Base-by-base conservation (phyloP, 1,140 invertebrate genomes). In the Chelonus insularis region DNA sequence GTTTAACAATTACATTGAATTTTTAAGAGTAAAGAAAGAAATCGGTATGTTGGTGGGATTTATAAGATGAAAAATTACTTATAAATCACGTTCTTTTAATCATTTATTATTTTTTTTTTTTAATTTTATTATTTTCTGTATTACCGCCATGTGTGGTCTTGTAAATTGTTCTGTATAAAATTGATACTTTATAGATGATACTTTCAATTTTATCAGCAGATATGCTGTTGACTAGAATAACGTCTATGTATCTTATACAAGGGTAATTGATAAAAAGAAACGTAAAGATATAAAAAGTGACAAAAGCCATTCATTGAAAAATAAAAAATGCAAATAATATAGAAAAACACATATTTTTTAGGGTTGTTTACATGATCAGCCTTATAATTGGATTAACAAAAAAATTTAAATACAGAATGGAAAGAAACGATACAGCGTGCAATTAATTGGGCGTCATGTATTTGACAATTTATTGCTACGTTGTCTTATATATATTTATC, bases 321-420 rank as follows among this genome's bases (percentile, higher is more conserved):
- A n/a, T 36, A 60, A 48, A 57, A 61, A 66, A 59, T 62, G 69
- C 70, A 72, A 72, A 72, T 75, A 69, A 75, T 73, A 79, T 78
- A 80, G 72, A 80, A 77, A 78, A 75, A 76, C 71, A 79, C 73
- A 81, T 81, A 80, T 81, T 81, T 81, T 81, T 79, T 81, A 80
- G 79, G 77, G 77, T 80, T 77, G 77, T 81, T 81, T 81, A 81
- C 78, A 81, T 78, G 73, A 78, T 76, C 78, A 81, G 79, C 78
- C 78, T 80, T 80, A 81, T 74, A 68, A 73, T 72, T 77, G 68
- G 69, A 74, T 75, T 78, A 63, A 74, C 75, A 45, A 4, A 64
- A 73, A 67, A 64, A 47, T 62, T 50, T 64, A 66, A 52, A 62
- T n/a, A 68, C 43, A n/a, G 34, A 67, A 57, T 21, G 61, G 34